Base-by-base conservation (phyloP, 2,888 invertebrate genomes). In the Lomographa bimaculata region DNA sequence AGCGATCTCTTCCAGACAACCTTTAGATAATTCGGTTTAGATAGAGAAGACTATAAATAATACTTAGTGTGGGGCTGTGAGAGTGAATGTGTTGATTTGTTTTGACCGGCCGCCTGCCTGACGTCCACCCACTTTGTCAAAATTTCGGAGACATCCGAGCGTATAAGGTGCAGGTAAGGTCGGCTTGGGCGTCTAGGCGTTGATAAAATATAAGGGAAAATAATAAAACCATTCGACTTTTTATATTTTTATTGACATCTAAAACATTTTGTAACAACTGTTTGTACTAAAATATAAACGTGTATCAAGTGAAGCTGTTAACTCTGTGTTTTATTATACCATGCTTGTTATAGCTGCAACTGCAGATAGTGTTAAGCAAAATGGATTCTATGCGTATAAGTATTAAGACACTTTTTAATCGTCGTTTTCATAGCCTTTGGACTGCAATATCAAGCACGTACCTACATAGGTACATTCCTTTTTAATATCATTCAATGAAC, bases 271-370 rank as follows among this genome's bases (percentile, higher is more conserved):
- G 69, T 85, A 85, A 84, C 86, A 86, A 82, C 78, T 80, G 79
- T 85, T 87, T 86, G 85, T 86, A 87, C 85, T 87, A 87, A 86
- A 83, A 86, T 86, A 84, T 84, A 84, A 84, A 83, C 75, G 83
- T 86, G 84, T 83, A 71, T 77, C 72, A 76, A 74, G 76, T 77
- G 82, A 85, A 82, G 84, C 83, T 73, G 80, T 83, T 84, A 83
- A 77, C 71, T 71, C 67, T 51, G 71, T 79, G 75, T 79, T 68
- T 66, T 65, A 62, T 71, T 59, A 51, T 51, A 71, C 64, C 67
- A 77, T 77, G 71, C 74, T 78, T 71, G 71, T 81, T 82, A 82
- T 69, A 67, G 64, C 76, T 73, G 74, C 75, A 56, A 20, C 60
- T 60, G 68, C 70, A 66, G 68, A 52, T 70, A 60, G 64, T 71